A percentile compares a stretch with the other conserved stretches of the same genome.
These are phyloP conservation scores for Samia ricini DNA, from an alignment of 1,140 invertebrate genomes.

Conservation along the genomic window DNA sequence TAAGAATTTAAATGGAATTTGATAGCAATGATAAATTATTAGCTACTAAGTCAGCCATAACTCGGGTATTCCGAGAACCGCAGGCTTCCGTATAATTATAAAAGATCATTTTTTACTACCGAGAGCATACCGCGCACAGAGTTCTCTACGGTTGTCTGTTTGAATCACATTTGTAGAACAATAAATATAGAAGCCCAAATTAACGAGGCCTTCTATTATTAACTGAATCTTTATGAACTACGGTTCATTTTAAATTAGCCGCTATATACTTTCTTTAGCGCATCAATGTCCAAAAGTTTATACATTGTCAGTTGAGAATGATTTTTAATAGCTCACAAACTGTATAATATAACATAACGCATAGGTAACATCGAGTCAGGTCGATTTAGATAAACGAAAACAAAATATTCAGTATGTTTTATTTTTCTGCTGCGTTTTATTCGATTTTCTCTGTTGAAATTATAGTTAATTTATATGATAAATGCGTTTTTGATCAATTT, in stretches of 20 bases:
- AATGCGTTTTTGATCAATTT: too few species aligned
- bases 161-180: neutral
- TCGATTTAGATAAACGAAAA: neutral
- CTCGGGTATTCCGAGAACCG: neutral
- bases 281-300: constrained; percentile 1
- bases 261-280: neutral
- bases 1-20: neutral
- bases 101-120: neutral
- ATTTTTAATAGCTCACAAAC: constrained; percentile 1
- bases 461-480: too few species aligned
- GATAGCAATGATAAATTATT: neutral
- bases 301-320: neutral
- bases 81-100: neutral
- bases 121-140: neutral
- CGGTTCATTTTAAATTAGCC: neutral
- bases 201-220: neutral
- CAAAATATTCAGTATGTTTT: neutral
- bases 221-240: neutral
- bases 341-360: neutral
- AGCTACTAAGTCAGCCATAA: neutral
- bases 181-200: neutral
- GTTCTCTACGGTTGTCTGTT: constrained; percentile 1
- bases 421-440: neutral
- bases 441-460: neutral
- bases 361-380: neutral